phyloP scores from a whole-genome alignment of 2,797 vertebrate genomes.

The Syndactyla subalaris region DNA sequence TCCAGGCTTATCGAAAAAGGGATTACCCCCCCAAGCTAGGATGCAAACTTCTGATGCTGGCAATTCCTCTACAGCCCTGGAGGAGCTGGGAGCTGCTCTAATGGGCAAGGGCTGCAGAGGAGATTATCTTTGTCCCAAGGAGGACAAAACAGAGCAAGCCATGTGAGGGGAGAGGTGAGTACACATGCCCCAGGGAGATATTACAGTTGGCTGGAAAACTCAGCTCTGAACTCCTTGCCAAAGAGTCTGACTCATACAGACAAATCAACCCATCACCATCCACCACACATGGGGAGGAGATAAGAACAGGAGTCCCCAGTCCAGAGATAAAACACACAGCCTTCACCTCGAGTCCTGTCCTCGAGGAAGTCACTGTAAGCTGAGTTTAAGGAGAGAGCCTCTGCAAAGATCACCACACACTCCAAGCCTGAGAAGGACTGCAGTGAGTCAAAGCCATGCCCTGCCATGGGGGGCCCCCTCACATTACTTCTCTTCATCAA shows the following conservation, averaged over 20 bases:
- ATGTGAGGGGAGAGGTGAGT: background rate
- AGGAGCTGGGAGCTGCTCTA: background rate
- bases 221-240: background rate
- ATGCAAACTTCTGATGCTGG: constrained; percentile 9
- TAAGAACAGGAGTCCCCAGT: background rate
- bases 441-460: background rate
- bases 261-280: background rate
- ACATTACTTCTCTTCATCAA: background rate
- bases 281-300: background rate
- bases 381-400: background rate
- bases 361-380: background rate
- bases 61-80: background rate
- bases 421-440: background rate
- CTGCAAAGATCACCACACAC: background rate
- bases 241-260: background rate
- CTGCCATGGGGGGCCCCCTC: accelerated
- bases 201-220: constrained; percentile 1
- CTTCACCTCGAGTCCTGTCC: background rate
- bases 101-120: background rate
- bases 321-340: background rate
- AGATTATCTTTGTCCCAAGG: background rate
- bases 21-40: background rate
- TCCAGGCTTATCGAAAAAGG: background rate
- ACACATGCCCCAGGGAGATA: background rate
- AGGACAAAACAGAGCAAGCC: background rate